Evolutionary conservation across 2,797 vertebrate genomes (phyloP).

Genomic region (Labeo calbasu): DNA sequence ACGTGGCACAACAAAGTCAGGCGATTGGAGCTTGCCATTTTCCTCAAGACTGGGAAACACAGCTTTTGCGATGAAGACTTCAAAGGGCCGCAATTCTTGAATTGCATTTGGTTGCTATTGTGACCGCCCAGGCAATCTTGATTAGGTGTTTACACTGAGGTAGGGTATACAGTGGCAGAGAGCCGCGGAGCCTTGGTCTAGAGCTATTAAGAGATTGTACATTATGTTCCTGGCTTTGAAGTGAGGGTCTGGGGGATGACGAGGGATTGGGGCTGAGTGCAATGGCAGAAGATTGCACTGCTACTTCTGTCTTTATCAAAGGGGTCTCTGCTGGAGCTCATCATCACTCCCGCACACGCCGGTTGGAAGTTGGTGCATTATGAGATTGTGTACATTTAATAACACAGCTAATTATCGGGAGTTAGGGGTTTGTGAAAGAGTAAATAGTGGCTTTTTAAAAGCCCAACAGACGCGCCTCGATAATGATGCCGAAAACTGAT

Average conservation of each 20-base stretch:
- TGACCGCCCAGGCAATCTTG: slow-evolving; percentile 95
- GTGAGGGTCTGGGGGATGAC: slow-evolving; percentile 91
- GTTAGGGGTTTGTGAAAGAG: slow-evolving; percentile 64
- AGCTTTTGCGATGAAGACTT: slow-evolving; percentile 96
- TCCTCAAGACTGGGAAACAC: slow-evolving; percentile 94
- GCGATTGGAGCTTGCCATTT: slow-evolving; percentile 95
- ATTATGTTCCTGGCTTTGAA: slow-evolving; percentile 99
- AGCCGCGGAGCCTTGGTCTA: slow-evolving; percentile 96
- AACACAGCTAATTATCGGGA: slow-evolving; percentile 76
- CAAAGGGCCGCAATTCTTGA: slow-evolving; percentile 96
- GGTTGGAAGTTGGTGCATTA: slow-evolving; percentile 83
- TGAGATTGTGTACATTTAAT: slow-evolving; percentile 80
- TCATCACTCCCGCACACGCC: slow-evolving; percentile 79
- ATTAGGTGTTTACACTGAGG: slow-evolving; percentile 99
- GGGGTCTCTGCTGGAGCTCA: slow-evolving; percentile 82
- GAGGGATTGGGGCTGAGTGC: slow-evolving; percentile 90
- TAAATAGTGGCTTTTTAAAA: slow-evolving; percentile 70
- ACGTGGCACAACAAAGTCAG: slow-evolving; percentile 98
- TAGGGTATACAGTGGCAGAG: slow-evolving; percentile 91
- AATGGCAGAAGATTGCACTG: slow-evolving; percentile 90
- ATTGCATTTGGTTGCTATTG: slow-evolving; percentile 99
- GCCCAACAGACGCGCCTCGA: slow-evolving; percentile 51
- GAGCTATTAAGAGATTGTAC: slow-evolving; percentile 99
- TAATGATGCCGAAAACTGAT: slow-evolving; percentile 70
- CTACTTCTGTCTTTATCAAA: slow-evolving; percentile 90